Conservation (phyloP, 2,797 vertebrate genomes). For the Karalla daura region DNA sequence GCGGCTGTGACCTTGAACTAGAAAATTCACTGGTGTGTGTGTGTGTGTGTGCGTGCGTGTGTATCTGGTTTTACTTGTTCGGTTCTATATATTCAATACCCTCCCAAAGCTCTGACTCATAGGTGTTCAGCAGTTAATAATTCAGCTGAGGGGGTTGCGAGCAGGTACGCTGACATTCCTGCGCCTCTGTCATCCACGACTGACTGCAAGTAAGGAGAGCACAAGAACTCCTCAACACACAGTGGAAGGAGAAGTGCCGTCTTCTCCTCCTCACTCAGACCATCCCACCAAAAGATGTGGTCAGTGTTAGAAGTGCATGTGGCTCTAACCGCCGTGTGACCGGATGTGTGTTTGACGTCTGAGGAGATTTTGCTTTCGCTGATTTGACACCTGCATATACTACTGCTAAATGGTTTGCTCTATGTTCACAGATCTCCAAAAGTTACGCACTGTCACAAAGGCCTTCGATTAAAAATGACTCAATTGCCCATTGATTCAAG, state of each 20-base stretch:
- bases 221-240: background rate
- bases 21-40: background rate
- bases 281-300: slow-evolving; percentile 4
- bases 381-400: slow-evolving; percentile 34
- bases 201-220: background rate
- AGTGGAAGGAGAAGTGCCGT: background rate
- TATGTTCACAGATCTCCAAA: slow-evolving; percentile 36
- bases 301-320: slow-evolving; percentile 14
- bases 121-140: background rate
- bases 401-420: slow-evolving; percentile 33
- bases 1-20: slow-evolving; percentile 11
- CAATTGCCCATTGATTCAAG: slow-evolving; percentile 39
- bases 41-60: background rate
- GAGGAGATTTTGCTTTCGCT: slow-evolving; percentile 27
- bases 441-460: slow-evolving; percentile 27
- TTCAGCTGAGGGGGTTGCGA: background rate
- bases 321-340: background rate
- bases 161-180: background rate
- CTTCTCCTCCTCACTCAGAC: background rate
- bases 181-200: background rate
- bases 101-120: slow-evolving; percentile 6
- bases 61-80: background rate
- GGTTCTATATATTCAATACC: slow-evolving; percentile 6
- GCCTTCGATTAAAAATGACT: slow-evolving; percentile 38
- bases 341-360: slow-evolving; percentile 24